Conservation (phyloP, 2,888 invertebrate genomes). For the Apantesis nais region DNA sequence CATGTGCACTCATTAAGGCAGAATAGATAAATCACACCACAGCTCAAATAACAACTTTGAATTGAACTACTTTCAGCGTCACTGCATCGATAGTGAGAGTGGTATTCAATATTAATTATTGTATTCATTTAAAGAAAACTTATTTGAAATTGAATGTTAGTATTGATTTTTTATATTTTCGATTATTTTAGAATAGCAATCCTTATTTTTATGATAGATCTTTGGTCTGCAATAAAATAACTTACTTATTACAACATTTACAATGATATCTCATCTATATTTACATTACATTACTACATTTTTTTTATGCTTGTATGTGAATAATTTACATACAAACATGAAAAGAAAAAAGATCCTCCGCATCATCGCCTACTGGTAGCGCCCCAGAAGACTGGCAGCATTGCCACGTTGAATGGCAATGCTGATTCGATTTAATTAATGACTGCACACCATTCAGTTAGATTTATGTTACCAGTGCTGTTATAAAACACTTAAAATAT, state of each 20-base stretch:
- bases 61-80: neutral
- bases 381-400: no score
- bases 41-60: conserved; percentile 15
- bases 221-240: no score
- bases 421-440: neutral
- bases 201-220: no score
- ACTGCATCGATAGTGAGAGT: neutral
- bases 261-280: no score
- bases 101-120: conserved; percentile 1
- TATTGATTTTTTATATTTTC: neutral
- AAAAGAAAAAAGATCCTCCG: no score
- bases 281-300: no score
- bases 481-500: neutral
- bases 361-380: no score
- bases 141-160: neutral
- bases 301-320: no score
- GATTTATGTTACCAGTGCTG: neutral
- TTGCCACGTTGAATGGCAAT: no score
- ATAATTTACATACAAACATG: no score
- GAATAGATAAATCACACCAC: conserved; percentile 16
- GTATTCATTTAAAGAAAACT: neutral
- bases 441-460: neutral
- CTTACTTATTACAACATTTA: no score
- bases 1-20: conserved; percentile 21
- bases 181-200: no score